Percentiles rank a stretch among this genome's conserved stretches.
These are phyloP conservation scores for Charadrius vociferus DNA, from an alignment of 2,113 vertebrate species.

Conservation along the genomic window DNA sequence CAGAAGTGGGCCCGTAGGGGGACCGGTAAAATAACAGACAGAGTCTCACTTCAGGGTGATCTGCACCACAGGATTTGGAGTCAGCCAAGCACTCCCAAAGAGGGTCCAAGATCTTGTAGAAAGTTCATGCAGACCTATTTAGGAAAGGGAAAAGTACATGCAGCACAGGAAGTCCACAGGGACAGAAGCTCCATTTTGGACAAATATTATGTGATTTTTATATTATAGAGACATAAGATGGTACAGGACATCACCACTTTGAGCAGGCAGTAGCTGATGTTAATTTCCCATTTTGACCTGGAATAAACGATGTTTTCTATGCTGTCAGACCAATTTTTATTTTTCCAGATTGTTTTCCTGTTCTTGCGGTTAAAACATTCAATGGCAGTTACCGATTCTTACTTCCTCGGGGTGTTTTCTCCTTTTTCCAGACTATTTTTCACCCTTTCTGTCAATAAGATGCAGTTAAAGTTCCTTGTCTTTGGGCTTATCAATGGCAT, in stretches of 20 bases:
- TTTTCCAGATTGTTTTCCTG: neutral
- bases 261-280: neutral
- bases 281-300: neutral
- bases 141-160: neutral
- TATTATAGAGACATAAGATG: neutral
- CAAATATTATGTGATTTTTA: neutral
- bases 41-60: neutral
- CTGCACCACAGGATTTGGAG: neutral
- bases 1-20: neutral
- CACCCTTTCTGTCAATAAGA: neutral
- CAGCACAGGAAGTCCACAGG: neutral
- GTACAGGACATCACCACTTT: rapidly evolving
- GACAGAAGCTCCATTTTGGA: neutral
- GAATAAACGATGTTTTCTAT: neutral
- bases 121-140: rapidly evolving
- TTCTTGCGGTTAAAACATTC: neutral
- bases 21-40: neutral
- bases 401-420: neutral
- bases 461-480: neutral
- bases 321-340: neutral
- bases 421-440: neutral
- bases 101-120: neutral
- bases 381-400: neutral
- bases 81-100: neutral
- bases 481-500: neutral